phyloP scores from a whole-genome alignment of 2,888 invertebrate genomes.

The Platypus cylindrus region DNA sequence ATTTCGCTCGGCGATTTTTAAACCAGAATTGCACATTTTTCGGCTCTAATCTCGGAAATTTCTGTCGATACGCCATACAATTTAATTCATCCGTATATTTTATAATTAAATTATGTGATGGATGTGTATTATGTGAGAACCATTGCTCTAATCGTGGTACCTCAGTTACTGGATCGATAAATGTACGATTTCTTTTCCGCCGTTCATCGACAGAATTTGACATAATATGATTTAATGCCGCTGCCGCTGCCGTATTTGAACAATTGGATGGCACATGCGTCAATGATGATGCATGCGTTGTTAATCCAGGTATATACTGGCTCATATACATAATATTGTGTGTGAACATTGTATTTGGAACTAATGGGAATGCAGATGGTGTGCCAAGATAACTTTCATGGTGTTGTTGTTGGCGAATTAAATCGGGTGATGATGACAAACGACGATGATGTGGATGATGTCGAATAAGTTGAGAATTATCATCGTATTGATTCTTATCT shows the following conservation, averaged over 20 bases:
- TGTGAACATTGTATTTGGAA: constrained; percentile 78
- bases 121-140: constrained; percentile 97
- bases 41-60: constrained; percentile 95
- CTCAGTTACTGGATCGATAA: constrained; percentile 98
- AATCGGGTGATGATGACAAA: constrained; percentile 25
- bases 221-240: constrained; percentile 36
- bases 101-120: constrained; percentile 92
- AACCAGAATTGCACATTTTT: constrained; percentile 99
- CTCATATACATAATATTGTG: constrained; percentile 89
- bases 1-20: constrained; percentile 96
- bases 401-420: constrained; percentile 25
- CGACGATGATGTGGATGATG: constrained; percentile 24
- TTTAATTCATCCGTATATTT: constrained; percentile 97
- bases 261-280: constrained; percentile 43
- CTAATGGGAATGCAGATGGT: constrained; percentile 56
- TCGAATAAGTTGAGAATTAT: constrained; percentile 13
- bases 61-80: constrained; percentile 92
- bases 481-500: constrained; percentile 20
- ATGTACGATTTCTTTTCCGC: constrained; percentile 91
- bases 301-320: constrained; percentile 61
- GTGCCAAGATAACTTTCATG: constrained; percentile 34
- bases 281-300: constrained; percentile 40
- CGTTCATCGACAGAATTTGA: constrained; percentile 68
- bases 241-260: too few species aligned
- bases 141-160: constrained; percentile 88